Evolutionary conservation across 2,888 invertebrate species (phyloP).

Genomic region (Scaptomyza flava): DNA sequence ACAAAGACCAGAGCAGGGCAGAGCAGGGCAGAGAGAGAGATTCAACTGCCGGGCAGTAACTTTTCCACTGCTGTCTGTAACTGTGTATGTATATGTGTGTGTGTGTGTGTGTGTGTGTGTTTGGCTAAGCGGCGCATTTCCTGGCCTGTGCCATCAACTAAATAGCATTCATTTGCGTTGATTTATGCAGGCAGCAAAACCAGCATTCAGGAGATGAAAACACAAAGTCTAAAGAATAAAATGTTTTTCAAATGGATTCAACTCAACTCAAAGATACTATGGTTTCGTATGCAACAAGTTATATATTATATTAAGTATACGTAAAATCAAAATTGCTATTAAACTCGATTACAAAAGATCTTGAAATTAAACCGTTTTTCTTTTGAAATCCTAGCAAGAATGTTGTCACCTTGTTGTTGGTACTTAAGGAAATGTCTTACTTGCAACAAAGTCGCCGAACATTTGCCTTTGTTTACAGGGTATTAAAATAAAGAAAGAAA

Average conservation of each 20-base stretch:
- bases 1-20: background rate
- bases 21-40: background rate
- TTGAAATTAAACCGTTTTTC: no score
- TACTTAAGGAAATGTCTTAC: background rate
- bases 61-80: conserved; percentile 23
- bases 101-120: conserved; percentile 36
- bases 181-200: conserved; percentile 69
- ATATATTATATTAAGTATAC: no score
- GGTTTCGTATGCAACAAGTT: background rate
- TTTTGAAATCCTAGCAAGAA: background rate
- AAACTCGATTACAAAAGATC: no score
- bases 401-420: background rate
- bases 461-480: conserved; percentile 25
- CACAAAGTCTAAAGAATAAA: conserved; percentile 27
- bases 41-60: conserved; percentile 36
- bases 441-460: background rate
- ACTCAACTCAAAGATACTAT: background rate
- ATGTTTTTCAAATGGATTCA: background rate
- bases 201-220: conserved; percentile 45
- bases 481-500: conserved; percentile 1
- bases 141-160: conserved; percentile 73
- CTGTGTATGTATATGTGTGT: conserved; percentile 22
- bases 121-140: conserved; percentile 78
- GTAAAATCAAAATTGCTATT: no score
- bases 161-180: conserved; percentile 82